Evolutionary conservation across 2,797 vertebrate genomes (phyloP).

Genomic region (Pantherophis vulpinus): DNA sequence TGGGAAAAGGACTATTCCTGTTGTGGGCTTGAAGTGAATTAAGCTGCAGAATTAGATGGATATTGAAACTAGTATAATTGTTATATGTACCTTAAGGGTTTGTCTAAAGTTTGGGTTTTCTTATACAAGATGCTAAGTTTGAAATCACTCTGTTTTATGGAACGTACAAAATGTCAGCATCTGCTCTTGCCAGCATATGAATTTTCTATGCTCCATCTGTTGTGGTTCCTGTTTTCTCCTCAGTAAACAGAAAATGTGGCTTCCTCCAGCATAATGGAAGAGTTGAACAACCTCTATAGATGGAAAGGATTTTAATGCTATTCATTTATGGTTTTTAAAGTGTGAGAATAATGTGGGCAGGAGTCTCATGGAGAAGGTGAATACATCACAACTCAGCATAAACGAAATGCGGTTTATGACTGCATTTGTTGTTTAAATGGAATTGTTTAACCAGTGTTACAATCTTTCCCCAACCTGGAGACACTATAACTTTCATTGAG

Average conservation of each 20-base stretch:
- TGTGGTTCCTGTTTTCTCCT: neutral
- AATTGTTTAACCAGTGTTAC: neutral
- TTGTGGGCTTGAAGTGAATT: neutral
- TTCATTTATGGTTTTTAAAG: neutral
- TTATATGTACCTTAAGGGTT: neutral
- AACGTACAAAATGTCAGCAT: neutral
- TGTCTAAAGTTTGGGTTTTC: neutral
- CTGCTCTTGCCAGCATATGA: neutral
- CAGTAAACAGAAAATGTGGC: neutral
- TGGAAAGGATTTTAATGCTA: neutral
- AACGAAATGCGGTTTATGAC: neutral
- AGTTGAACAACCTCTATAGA: neutral
- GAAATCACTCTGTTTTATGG: neutral
- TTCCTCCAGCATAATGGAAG: neutral
- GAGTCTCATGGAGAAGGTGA: neutral
- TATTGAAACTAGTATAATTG: neutral
- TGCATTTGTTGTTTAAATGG: neutral
- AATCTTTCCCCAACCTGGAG: neutral
- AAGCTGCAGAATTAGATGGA: neutral
- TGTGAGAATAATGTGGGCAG: neutral
- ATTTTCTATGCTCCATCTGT: neutral
- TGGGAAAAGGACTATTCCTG: neutral
- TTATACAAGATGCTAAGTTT: neutral
- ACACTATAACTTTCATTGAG: neutral
- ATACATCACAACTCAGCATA: neutral